A percentile compares a stretch with the other conserved stretches of the same genome.
Conservation (phyloP, 2,797 vertebrate genomes). For the Alosa sapidissima region DNA sequence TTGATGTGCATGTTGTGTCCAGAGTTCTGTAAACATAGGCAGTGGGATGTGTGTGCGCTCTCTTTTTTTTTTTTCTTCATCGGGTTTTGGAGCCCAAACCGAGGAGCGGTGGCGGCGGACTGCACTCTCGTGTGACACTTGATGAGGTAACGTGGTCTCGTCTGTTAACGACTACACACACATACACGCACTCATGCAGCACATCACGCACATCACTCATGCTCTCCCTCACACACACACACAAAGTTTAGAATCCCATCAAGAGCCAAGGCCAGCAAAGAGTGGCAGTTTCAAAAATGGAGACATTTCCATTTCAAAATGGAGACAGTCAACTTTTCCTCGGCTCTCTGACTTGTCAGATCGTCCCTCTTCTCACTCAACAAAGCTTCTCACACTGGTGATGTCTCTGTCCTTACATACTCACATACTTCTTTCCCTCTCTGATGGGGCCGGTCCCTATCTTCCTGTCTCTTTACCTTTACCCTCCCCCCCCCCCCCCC, state of each 20-base stretch:
- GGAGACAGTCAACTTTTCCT: background rate
- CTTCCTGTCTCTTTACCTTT: background rate
- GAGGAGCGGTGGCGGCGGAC: background rate
- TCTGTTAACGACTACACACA: conserved; percentile 57
- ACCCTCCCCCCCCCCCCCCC: background rate
- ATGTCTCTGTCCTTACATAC: background rate
- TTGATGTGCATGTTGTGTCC: background rate
- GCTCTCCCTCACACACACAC: background rate
- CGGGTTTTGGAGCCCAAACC: conserved; percentile 68
- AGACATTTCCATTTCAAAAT: background rate
- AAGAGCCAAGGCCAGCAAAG: background rate
- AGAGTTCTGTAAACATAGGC: conserved; percentile 15
- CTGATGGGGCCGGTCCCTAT: background rate
- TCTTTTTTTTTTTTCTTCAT: conserved; percentile 69
- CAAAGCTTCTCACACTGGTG: background rate
- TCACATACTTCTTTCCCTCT: background rate
- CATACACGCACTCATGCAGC: background rate
- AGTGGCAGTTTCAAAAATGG: background rate
- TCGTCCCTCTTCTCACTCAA: background rate
- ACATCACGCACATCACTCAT: no score
- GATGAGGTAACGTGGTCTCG: conserved; percentile 69
- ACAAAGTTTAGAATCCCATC: background rate
- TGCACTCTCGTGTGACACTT: conserved; percentile 52
- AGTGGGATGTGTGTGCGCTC: background rate
- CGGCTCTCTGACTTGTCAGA: background rate